Base-by-base conservation (phyloP, 2,113 vertebrate genomes). In the Melanocharis versteri region DNA sequence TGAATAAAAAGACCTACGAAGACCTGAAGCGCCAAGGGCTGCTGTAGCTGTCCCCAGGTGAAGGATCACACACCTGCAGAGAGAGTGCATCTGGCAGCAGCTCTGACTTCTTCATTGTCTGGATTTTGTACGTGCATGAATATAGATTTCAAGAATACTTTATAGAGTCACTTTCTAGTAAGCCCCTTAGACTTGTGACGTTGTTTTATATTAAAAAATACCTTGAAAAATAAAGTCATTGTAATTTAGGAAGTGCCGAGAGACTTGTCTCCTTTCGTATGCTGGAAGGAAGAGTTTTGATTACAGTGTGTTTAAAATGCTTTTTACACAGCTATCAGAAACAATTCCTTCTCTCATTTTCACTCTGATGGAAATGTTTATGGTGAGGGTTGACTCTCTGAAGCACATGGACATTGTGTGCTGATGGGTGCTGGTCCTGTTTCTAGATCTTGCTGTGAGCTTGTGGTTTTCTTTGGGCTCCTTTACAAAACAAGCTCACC, bases 1-100 rank as follows among this genome's bases (percentile, higher is more conserved):
- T 99, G 86, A 99, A 99, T 95, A 99, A 99, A 96, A 99, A 99
- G 97, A 99, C 99, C 7, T 99, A 99, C 0, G 99, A 99, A 95
- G 99, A 99, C 97, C 96, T 99, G 97, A 99, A 99, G 97, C 98
- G 99, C 69, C 99, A 99, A 72, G 99, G 99, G 42, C 96, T 99
- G 96, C 98, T 99, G 95, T 99, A 98, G 97, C 91, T 66, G 45
- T 37, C 28, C 51, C 90, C 13, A 13, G 17, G 45, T 20, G 78
- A 80, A 78, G 78, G 82, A 64, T 71, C 81, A 44, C 58, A 24
- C n/a, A 10, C 33, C 77, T n/a, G 26, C 22, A 31, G 35, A 56
- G 71, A 61, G 39, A 62, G 13, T 14, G 40, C 69, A 22, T 35
- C 45, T 24, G 45, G 17, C 60, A 57, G 71, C 82, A 77, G 47